A percentile compares a stretch with the other conserved stretches of the same genome.
phyloP scores from a whole-genome alignment of 2,113 vertebrate genomes.

The Thinocorus orbignyianus region DNA sequence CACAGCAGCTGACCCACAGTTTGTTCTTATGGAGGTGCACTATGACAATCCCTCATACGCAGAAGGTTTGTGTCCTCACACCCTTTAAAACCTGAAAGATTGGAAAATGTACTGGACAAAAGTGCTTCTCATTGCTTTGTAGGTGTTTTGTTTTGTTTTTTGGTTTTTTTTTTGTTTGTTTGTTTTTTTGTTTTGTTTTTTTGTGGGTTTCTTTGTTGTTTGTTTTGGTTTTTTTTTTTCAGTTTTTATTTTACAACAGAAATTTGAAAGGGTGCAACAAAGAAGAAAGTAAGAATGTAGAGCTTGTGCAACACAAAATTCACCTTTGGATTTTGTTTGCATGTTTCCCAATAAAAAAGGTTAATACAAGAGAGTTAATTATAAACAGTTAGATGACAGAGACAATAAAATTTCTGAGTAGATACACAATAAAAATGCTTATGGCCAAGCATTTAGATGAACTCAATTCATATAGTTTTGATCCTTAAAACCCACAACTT shows the following conservation, averaged over 20 bases:
- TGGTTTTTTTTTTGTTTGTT: neutral
- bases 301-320: neutral
- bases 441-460: neutral
- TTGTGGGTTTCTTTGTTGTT: too few species aligned
- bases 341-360: neutral
- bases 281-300: neutral
- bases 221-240: neutral
- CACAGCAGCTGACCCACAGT: constrained; percentile 79
- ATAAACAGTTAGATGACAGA: neutral
- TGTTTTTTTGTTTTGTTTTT: too few species aligned
- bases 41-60: constrained; percentile 84
- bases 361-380: neutral
- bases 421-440: neutral
- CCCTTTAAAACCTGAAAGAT: neutral
- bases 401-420: neutral
- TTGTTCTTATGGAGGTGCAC: constrained; percentile 87
- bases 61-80: constrained; percentile 74
- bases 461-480: neutral
- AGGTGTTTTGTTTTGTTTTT: too few species aligned
- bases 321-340: neutral
- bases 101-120: neutral
- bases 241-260: neutral
- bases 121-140: neutral
- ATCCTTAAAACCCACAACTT: neutral
- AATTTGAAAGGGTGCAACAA: neutral